A percentile compares a stretch with the other conserved stretches of the same genome.
Evolutionary conservation across 2,888 invertebrate genomes (phyloP).

Genomic region (Dicyrtomina minuta): DNA sequence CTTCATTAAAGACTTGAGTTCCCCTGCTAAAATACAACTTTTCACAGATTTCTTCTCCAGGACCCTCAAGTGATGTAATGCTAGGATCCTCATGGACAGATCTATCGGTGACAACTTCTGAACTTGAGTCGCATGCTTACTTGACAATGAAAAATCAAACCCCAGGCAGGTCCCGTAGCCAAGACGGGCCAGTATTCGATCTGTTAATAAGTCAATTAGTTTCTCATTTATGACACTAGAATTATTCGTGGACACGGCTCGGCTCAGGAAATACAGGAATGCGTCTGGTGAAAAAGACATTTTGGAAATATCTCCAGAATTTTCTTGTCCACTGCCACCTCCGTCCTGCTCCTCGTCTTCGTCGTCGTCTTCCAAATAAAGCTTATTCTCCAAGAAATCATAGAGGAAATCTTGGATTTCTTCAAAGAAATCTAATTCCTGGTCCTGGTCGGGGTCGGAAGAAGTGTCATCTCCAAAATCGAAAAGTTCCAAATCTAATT

Average conservation of each 20-base stretch:
- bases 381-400: conserved; percentile 2
- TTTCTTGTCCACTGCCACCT: not conserved
- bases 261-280: conserved; percentile 16
- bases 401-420: conserved; percentile 19
- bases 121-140: not conserved
- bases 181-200: conserved; percentile 1
- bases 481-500: conserved; percentile 2
- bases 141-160: not conserved
- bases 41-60: not conserved
- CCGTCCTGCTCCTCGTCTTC: no score
- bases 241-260: not conserved
- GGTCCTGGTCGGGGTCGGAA: no score
- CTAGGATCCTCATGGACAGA: not conserved
- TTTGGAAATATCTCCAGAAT: not conserved
- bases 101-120: not conserved
- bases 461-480: no score
- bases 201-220: conserved; percentile 5
- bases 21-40: not conserved
- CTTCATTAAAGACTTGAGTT: not conserved
- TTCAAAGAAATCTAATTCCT: not conserved
- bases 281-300: conserved; percentile 9
- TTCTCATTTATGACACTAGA: conserved; percentile 2
- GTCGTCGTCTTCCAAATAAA: no score
- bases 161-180: conserved; percentile 1
- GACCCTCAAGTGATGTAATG: not conserved